phyloP scores from a whole-genome alignment of 64 coral and sea anemone genomes.

The Pachyseris speciosa region DNA sequence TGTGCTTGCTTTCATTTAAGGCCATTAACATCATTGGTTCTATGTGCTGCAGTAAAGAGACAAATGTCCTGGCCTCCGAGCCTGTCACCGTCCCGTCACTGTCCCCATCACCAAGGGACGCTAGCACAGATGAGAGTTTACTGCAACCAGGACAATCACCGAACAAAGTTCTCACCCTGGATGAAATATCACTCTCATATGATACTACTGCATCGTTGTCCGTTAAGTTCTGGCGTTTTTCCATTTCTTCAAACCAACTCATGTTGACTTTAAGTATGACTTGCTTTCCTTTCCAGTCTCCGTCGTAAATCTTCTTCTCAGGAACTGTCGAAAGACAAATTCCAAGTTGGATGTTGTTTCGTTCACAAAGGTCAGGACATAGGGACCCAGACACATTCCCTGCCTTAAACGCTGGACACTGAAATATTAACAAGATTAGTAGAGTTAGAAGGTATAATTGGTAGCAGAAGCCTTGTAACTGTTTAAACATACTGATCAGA shows the following conservation, averaged over 20 bases:
- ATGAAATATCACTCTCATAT: background rate
- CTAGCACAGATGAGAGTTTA: conserved; percentile 9
- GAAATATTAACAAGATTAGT: conserved; percentile 38
- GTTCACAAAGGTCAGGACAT: conserved; percentile 65
- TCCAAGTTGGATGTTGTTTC: conserved; percentile 3
- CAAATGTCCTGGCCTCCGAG: conserved; percentile 59
- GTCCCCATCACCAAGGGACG: conserved; percentile 53
- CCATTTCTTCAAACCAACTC: conserved; percentile 25
- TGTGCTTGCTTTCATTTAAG: conserved; percentile 78
- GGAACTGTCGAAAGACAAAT: conserved; percentile 42
- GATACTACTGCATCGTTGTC: background rate
- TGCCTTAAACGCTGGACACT: conserved; percentile 65
- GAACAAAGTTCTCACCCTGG: conserved; percentile 58
- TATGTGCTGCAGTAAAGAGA: conserved; percentile 61
- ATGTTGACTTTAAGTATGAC: conserved; percentile 71
- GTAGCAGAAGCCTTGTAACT: no score
- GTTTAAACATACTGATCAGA: no score
- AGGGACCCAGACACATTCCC: conserved; percentile 68
- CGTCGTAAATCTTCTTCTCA: conserved; percentile 74
- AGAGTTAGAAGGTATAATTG: no score
- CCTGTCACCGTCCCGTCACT: conserved; percentile 45
- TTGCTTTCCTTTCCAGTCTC: conserved; percentile 23
- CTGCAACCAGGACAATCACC: conserved; percentile 73
- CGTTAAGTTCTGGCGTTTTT: background rate
- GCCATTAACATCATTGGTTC: conserved; percentile 65